Base-by-base conservation (phyloP, 2,888 invertebrate genomes). In the Elysia crispata region DNA sequence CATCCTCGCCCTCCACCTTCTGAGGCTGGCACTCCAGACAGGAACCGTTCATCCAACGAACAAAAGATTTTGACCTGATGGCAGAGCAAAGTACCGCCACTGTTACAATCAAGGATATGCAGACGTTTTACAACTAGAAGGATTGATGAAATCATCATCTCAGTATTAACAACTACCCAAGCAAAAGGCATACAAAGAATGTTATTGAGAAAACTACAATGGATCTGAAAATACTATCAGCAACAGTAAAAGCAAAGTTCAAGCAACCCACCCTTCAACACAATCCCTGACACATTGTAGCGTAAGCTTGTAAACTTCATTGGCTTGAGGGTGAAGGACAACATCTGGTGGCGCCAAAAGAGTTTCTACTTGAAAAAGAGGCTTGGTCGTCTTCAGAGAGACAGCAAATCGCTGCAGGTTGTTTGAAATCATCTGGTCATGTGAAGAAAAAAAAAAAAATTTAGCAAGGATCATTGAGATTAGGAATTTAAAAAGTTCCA, bases 31-130 rank as follows among this genome's bases (percentile, higher is more conserved):
- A 96, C 60, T 95, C 94, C 0, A 96, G 89, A 87, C 97, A 97
- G 0, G 96, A 95, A 18, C 95, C 95, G 86, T 95, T 94, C 95
- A 96, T 95, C 97, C 97, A 98, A 13, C 97, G 95, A 0, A 95
- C 94, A 89, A 97, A 96, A 0, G 94, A 92, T 86, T 95, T 95
- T 8, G 96, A 91, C 82, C 95, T 95, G 87, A n/a, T 76, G 74
- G 33, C 25, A 31, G 49, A 41, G 41, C 5, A 41, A 11, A 41
- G 41, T 11, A 41, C 5, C 5, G 41, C 41, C 3, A 11, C 5
- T 41, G 41, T 41, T 11, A 6, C 41, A 30, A 8, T 73, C 41
- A 41, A 41, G 41, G 41, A 41, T 41, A 11, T n/a, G 41, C 41
- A 41, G 41, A 6, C 11, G 41, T 41, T 41, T 41, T 41, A 6